Percentiles rank a stretch among this genome's conserved stretches.
Conservation (phyloP, 2,113 vertebrate species). For the Aegotheles bennettii region DNA sequence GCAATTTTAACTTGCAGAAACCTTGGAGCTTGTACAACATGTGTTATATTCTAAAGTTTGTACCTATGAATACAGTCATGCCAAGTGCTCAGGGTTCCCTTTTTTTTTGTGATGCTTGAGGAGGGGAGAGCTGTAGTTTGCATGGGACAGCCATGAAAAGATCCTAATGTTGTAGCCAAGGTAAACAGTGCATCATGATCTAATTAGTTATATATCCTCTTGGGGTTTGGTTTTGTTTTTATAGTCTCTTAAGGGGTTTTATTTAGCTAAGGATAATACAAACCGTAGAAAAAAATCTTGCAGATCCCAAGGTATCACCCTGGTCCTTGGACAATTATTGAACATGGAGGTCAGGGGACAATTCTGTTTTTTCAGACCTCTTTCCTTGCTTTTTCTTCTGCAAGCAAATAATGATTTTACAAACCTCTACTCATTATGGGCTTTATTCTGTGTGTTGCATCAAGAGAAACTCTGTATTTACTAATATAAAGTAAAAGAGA, state of each 20-base stretch:
- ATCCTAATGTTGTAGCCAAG: background rate
- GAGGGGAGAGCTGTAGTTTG: background rate
- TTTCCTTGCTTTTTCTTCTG: background rate
- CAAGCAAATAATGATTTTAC: background rate
- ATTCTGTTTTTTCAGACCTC: background rate
- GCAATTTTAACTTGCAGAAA: background rate
- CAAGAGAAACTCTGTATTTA: background rate
- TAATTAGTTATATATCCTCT: background rate
- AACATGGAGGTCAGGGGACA: background rate
- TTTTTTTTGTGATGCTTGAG: background rate
- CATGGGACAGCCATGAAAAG: background rate
- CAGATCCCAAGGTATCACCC: background rate
- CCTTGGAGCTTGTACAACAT: background rate
- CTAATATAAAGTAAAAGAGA: background rate
- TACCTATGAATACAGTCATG: background rate
- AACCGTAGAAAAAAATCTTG: background rate
- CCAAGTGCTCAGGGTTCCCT: background rate
- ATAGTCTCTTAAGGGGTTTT: background rate
- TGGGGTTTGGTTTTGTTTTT: background rate
- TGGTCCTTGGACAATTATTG: background rate
- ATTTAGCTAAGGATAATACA: constrained; percentile 35
- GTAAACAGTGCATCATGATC: background rate
- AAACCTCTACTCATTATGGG: background rate
- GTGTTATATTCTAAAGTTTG: background rate
- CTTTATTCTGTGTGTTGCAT: too few relatives aligned